Conservation (phyloP, 2,888 invertebrate species). For the Ophioninae sp. region DNA sequence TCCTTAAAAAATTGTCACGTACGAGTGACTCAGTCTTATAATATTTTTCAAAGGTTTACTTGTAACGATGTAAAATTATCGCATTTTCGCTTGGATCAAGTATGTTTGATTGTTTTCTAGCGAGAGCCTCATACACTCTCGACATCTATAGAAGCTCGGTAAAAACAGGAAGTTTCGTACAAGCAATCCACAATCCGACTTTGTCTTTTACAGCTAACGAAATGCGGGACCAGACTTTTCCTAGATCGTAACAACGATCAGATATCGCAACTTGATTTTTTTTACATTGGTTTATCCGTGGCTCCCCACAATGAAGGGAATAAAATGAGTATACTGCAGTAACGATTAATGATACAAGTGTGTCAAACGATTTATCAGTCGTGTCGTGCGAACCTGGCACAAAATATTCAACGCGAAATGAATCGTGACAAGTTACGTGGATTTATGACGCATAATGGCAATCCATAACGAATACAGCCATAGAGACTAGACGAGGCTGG, state of each 20-base stretch:
- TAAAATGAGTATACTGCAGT: constrained; percentile 9
- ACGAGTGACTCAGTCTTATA: constrained; percentile 50
- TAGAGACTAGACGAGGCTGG: constrained; percentile 8
- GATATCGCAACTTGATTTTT: not conserved
- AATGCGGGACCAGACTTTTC: not conserved
- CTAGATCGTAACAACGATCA: not conserved
- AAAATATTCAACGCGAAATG: not conserved
- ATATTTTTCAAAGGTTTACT: not conserved
- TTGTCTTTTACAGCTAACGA: not conserved
- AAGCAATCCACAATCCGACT: not conserved
- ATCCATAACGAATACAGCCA: constrained; percentile 10
- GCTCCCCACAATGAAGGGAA: not conserved
- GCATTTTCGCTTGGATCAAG: not conserved
- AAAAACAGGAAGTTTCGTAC: not conserved
- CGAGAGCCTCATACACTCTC: not conserved
- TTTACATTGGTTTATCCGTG: not conserved
- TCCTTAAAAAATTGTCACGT: not conserved
- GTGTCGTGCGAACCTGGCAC: not conserved
- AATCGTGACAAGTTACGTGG: not conserved
- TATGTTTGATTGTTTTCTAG: not conserved
- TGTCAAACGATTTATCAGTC: constrained; percentile 23
- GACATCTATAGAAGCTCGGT: not conserved
- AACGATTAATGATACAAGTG: constrained; percentile 12
- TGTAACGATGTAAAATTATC: not conserved
- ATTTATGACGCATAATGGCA: not conserved